A percentile compares a stretch with the other conserved stretches of the same genome.
These are phyloP conservation scores for Trachemys scripta DNA, from an alignment of 2,113 vertebrate species.

Conservation along the genomic window DNA sequence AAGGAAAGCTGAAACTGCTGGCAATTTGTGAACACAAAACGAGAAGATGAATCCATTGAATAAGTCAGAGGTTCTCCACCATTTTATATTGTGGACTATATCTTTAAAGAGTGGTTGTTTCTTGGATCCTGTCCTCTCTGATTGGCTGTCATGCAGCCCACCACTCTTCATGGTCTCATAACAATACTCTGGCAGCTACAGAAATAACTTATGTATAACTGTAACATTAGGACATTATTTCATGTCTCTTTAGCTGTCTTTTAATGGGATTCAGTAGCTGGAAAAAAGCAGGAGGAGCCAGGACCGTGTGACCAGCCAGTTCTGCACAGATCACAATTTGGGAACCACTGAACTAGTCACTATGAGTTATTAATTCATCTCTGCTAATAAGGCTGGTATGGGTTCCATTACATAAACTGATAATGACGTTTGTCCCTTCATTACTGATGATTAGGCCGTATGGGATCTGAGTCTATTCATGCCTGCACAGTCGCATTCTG, in stretches of 20 bases:
- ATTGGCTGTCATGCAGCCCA: not conserved
- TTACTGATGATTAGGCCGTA: not conserved
- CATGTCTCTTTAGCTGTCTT: not conserved
- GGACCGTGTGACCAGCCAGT: not conserved
- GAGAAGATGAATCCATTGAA: not conserved
- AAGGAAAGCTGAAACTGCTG: not conserved
- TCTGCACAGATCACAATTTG: not conserved
- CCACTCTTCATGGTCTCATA: not conserved
- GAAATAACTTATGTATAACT: not conserved
- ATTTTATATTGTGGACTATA: not conserved
- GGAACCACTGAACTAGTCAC: not conserved
- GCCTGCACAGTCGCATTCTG: not conserved
- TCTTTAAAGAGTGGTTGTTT: not conserved
- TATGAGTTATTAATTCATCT: not conserved
- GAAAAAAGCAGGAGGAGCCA: not conserved
- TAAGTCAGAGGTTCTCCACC: not conserved
- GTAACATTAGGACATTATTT: not conserved
- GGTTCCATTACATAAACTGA: not conserved
- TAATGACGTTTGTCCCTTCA: not conserved
- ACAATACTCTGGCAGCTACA: accelerated
- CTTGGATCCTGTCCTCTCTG: not conserved
- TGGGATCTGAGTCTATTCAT: not conserved
- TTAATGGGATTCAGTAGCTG: not conserved
- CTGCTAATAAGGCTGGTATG: not conserved
- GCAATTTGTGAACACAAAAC: not conserved